Evolutionary conservation across 2,797 vertebrate species (phyloP), one percentile per base, ranked within the genome.

Genomic region (Hipposideros larvatus): DNA sequence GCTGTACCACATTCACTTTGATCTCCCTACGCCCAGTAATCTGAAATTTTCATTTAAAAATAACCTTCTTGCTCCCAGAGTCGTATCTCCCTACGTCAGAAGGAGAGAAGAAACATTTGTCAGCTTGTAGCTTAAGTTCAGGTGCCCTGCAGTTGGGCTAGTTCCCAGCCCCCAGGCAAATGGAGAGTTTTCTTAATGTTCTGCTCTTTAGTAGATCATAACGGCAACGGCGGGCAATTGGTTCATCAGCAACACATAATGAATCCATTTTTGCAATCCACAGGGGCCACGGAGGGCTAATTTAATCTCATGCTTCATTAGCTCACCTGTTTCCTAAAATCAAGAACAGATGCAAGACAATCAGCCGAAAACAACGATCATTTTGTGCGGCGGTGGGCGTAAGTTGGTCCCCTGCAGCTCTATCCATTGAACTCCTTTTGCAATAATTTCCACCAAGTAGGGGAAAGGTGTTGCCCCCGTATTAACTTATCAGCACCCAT

Each of bases 261-360:
- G 34, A 96, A 97, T 63, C 51, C 3, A 37, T 31, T 96, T 37
- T 98, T 73, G 22, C 96, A 96, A 48, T 0, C 4, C 95, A 87
- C 19, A 82, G 11, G 43, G 53, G 48, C 26, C 15, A 96, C 95
- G 90, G 65, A 79, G 41, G 71, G 31, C 59, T 93, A 97, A 96
- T 94, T 97, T 85, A 91, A 95, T 97, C 65, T 95, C 90, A 90
- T 0, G 16, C 68, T 96, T 97, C 94, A 95, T 97, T 95, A 97
- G 74, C 57, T 98, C 74, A 94, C 46, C 46, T 79, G 61, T 73
- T 48, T 6, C 96, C 92, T 78, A 71, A 96, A 94, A 94, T 48
- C 71, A 53, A 66, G 92, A 96, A 57, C 91, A 82, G 66, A 66
- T 21, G n/a, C 21, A 24, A 70, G 89, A 59, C 83, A 28, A 37